Evolutionary conservation across 2,797 vertebrate genomes (phyloP), one percentile per base, ranked within the genome.

Genomic region (Harpagifer antarcticus): DNA sequence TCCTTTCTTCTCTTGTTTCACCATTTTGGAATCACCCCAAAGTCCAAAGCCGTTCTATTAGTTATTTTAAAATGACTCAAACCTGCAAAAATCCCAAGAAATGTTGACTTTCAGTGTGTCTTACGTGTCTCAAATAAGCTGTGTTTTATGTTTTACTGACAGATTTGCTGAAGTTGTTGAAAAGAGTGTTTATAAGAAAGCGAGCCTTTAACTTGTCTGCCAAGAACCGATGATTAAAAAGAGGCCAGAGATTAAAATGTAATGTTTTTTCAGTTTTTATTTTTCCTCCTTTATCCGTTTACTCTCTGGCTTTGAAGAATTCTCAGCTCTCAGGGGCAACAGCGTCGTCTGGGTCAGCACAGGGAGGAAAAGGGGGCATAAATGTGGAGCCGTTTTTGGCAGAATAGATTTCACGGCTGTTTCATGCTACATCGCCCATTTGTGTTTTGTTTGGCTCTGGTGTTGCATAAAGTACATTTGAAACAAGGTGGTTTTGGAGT

Each of bases 351-450:
- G 81, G 80, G 83, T 90, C 82, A 80, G 83, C 61, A 54, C 43
- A 52, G 74, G 76, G 64, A 37, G 81, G 61, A 57, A 77, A 57
- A 68, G 70, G 71, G 83, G 81, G 80, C 80, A 72, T 78, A 56
- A 78, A 83, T 74, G 82, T 43, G 79, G 72, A 87, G 76, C 31
- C 16, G 9, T 86, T 84, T 88, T 88, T 91, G 87, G 81, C 86
- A 77, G 84, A 83, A 85, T 83, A 74, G 88, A 93, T 91, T 95
- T 95, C 93, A 93, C 83, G 91, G 91, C 90, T 86, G 91, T 94
- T 94, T 93, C 92, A 90, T 91, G 94, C 91, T 94, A 93, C 94
- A 91, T 94, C 81, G 78, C 85, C 89, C 86, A 74, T 94, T 88
- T 84, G 83, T 94, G 92, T 93, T 95, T 89, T 88, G 87, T 90